A percentile compares a stretch with the other conserved stretches of the same genome.
phyloP scores from a whole-genome alignment of 2,888 invertebrate genomes.

The Caenorhabditis doughertyi region DNA sequence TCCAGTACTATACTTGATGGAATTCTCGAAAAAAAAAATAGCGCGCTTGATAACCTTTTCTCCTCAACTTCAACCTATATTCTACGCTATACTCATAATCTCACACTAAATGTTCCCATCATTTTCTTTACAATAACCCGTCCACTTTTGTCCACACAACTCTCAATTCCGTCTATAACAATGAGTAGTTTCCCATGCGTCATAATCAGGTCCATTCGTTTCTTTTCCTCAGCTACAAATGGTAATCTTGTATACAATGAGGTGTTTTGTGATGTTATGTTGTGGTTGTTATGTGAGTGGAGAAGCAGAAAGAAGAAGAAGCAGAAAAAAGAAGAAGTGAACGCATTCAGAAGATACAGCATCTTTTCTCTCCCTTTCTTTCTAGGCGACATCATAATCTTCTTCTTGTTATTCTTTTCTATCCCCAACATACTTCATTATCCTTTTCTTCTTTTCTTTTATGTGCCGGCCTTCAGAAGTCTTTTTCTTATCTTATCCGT shows the following conservation, averaged over 20 bases:
- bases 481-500: constrained; percentile 19
- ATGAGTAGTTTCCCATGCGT: constrained; percentile 54
- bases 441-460: constrained; percentile 21
- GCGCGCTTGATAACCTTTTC: too few species aligned
- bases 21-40: background rate
- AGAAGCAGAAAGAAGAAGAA: background rate
- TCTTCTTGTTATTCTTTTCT: constrained; percentile 51
- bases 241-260: constrained; percentile 60
- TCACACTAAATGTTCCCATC: constrained; percentile 13
- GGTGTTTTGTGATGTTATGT: constrained; percentile 52
- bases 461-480: constrained; percentile 10
- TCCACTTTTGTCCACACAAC: background rate
- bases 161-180: constrained; percentile 21
- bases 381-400: constrained; percentile 1
- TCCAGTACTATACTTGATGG: too few species aligned
- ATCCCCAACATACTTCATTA: constrained; percentile 33
- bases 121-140: constrained; percentile 1
- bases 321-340: background rate
- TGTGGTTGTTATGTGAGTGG: constrained; percentile 20
- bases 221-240: constrained; percentile 28
- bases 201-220: constrained; percentile 32
- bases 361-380: background rate
- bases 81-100: constrained; percentile 8
- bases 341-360: constrained; percentile 9
- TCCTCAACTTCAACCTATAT: background rate